These are phyloP conservation scores for Orestias chungarensis DNA, from an alignment of 2,797 vertebrate genomes.

Conservation along the genomic window DNA sequence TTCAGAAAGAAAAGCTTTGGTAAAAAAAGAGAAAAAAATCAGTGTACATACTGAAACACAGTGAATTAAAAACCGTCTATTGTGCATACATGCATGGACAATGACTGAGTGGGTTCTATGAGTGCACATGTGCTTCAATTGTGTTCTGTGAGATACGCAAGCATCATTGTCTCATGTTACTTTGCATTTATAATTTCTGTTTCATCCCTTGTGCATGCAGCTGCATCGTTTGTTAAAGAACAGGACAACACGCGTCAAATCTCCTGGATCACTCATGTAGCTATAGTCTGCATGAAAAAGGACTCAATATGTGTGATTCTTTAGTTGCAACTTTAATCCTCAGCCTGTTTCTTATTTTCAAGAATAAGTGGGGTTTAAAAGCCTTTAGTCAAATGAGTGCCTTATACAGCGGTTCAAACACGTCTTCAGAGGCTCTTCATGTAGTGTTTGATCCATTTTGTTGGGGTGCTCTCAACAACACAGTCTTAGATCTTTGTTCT, in stretches of 20 bases:
- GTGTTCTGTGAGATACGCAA: conserved; percentile 56
- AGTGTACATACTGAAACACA: conserved; percentile 12
- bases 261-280: conserved; percentile 44
- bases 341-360: conserved; percentile 54
- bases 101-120: conserved; percentile 33
- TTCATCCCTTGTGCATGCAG: conserved; percentile 66
- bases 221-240: conserved; percentile 63
- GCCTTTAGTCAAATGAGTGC: conserved; percentile 66
- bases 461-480: conserved; percentile 9
- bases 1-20: conserved; percentile 57
- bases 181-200: conserved; percentile 71
- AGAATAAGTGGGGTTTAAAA: conserved; percentile 72
- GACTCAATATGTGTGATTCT: conserved; percentile 47
- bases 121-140: conserved; percentile 54
- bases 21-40: conserved; percentile 3
- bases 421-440: conserved; percentile 39
- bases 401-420: conserved; percentile 67
- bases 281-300: conserved; percentile 40
- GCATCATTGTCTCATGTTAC: conserved; percentile 63
- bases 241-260: conserved; percentile 65
- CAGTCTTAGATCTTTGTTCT: conserved; percentile 7
- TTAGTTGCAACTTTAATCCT: conserved; percentile 62
- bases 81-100: conserved; percentile 28
- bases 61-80: conserved; percentile 4
- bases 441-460: conserved; percentile 50